Evolutionary conservation across 2,113 vertebrate species (phyloP).

Genomic region (Orientallactaga bullata): DNA sequence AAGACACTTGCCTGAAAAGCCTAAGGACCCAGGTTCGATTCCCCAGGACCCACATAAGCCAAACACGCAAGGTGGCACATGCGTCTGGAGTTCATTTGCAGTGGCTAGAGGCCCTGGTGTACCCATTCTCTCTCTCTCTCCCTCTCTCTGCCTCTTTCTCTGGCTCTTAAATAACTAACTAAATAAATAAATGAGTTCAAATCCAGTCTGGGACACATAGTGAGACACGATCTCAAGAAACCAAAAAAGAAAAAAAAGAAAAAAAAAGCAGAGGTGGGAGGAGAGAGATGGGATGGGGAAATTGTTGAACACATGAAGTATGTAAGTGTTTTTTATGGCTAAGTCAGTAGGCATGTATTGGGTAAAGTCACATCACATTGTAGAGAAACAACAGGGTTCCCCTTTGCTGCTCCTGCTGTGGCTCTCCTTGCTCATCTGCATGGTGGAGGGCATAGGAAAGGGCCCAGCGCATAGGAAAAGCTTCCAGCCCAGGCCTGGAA

Average conservation of each 20-base stretch:
- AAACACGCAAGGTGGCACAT: no score
- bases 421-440: background rate
- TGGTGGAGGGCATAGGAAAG: background rate
- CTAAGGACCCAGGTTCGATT: no score
- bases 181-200: no score
- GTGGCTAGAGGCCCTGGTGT: no score
- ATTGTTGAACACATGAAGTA: background rate
- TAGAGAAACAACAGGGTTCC: background rate
- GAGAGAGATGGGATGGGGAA: background rate
- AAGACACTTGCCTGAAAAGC: no score
- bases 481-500: background rate
- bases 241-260: background rate
- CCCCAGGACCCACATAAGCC: no score
- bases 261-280: background rate
- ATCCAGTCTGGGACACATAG: background rate
- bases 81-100: no score
- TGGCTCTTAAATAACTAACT: no score
- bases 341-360: background rate
- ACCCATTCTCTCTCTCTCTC: no score
- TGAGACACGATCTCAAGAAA: background rate
- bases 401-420: no score
- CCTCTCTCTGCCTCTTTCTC: no score
- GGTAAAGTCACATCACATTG: background rate
- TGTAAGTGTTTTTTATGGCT: background rate
- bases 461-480: accelerated